Conservation (phyloP, 2,888 invertebrate species). For the Nomada lathburiana region DNA sequence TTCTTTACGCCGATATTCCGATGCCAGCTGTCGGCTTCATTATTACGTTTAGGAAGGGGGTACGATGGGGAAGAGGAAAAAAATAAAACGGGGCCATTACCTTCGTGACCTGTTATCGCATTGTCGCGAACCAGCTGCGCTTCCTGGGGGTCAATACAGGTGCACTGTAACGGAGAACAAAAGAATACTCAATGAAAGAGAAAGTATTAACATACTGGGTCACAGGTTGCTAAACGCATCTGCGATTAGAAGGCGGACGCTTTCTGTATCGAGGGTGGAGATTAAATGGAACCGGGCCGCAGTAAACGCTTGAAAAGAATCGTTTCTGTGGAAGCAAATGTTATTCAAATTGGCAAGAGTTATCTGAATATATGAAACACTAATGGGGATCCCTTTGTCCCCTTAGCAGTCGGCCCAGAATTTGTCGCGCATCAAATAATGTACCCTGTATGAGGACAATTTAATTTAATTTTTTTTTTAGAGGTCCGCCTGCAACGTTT, state of each 20-base stretch:
- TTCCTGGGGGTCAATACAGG: slow-evolving; percentile 54
- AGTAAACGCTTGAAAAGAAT: neutral
- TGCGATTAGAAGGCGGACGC: slow-evolving; percentile 24
- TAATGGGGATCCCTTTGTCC: too few relatives aligned
- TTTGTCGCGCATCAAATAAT: too few relatives aligned
- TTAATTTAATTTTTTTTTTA: too few relatives aligned
- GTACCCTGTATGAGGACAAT: too few relatives aligned
- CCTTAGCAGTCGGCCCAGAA: too few relatives aligned
- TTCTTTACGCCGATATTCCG: neutral
- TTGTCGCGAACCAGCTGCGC: slow-evolving; percentile 50
- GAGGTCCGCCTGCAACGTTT: too few relatives aligned
- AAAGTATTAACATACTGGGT: slow-evolving; percentile 62
- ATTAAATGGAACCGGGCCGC: neutral
- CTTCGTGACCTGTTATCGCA: slow-evolving; percentile 48
- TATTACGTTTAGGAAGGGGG: too few relatives aligned
- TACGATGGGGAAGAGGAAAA: too few relatives aligned
- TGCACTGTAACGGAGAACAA: slow-evolving; percentile 56
- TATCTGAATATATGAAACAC: too few relatives aligned
- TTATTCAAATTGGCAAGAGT: too few relatives aligned
- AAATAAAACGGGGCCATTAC: slow-evolving; percentile 36
- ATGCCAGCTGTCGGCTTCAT: neutral
- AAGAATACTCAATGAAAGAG: slow-evolving; percentile 61
- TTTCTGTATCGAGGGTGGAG: neutral
- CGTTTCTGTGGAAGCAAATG: too few relatives aligned
- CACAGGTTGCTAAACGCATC: slow-evolving; percentile 21